phyloP scores from a whole-genome alignment of 2,113 vertebrate species.

The Cromileptes altivelis region DNA sequence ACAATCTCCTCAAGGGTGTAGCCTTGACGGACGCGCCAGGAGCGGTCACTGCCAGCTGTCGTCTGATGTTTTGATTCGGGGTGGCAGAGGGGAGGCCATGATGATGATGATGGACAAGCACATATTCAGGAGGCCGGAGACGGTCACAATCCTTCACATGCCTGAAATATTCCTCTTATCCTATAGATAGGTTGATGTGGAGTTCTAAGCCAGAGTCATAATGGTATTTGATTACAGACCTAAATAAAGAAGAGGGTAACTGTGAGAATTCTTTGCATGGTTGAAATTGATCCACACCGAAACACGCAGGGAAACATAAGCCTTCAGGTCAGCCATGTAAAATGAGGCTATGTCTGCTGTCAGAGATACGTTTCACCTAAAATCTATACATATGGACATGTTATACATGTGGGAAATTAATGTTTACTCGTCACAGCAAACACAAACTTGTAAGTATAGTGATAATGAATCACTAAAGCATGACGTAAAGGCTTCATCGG shows the following conservation, averaged over 20 bases:
- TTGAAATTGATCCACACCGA: constrained; percentile 12
- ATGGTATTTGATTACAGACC: constrained; percentile 48
- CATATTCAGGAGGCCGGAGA: constrained; percentile 32
- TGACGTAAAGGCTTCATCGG: too few species aligned
- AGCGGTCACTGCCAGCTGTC: constrained; percentile 56
- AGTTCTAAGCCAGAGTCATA: constrained; percentile 10
- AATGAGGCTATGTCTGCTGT: background rate
- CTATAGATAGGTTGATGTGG: constrained; percentile 49
- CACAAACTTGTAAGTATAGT: background rate
- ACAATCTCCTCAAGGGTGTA: constrained; percentile 25
- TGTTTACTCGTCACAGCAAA: background rate
- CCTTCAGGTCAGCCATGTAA: background rate
- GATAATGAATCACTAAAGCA: too few species aligned
- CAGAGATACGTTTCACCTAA: background rate
- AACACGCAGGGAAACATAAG: background rate
- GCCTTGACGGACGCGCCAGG: constrained; percentile 28
- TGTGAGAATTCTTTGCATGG: constrained; percentile 47
- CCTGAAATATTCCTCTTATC: constrained; percentile 38
- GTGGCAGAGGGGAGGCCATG: constrained; percentile 1
- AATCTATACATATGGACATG: background rate
- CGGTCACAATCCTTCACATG: constrained; percentile 24
- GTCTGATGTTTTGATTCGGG: constrained; percentile 56
- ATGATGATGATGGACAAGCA: constrained; percentile 36
- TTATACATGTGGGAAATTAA: background rate
- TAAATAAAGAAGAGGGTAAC: constrained; percentile 44